phyloP scores from a whole-genome alignment of 2,113 vertebrate genomes.

The Agelaius tricolor region DNA sequence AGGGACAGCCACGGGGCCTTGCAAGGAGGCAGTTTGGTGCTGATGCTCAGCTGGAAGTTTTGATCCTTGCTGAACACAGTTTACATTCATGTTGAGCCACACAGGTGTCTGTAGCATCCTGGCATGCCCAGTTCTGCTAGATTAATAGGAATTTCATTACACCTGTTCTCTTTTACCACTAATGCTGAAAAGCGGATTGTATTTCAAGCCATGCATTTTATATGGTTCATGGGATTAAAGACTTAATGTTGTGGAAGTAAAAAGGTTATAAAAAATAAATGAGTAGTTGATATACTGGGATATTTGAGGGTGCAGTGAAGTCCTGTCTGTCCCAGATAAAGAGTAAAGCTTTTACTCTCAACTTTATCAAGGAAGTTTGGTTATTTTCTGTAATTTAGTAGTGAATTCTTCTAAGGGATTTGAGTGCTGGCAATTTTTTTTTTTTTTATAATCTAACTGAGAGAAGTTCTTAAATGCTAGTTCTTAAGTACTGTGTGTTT shows the following conservation, averaged over 20 bases:
- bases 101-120: background rate
- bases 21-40: background rate
- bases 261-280: background rate
- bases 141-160: background rate
- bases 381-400: background rate
- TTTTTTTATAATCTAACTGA: background rate
- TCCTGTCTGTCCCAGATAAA: background rate
- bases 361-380: background rate
- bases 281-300: background rate
- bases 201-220: background rate
- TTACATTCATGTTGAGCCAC: background rate
- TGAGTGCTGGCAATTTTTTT: background rate
- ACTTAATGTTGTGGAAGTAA: background rate
- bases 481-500: background rate
- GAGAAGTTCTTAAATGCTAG: background rate
- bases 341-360: background rate
- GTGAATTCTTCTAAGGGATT: background rate
- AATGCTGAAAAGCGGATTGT: background rate
- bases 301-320: background rate
- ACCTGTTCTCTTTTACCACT: background rate
- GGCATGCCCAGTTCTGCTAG: background rate
- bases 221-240: background rate
- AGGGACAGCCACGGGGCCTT: background rate
- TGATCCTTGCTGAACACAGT: background rate
- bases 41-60: background rate